A percentile compares a stretch with the other conserved stretches of the same genome.
Conservation (phyloP, 1,140 invertebrate species). For the Diorhabda carinulata region DNA sequence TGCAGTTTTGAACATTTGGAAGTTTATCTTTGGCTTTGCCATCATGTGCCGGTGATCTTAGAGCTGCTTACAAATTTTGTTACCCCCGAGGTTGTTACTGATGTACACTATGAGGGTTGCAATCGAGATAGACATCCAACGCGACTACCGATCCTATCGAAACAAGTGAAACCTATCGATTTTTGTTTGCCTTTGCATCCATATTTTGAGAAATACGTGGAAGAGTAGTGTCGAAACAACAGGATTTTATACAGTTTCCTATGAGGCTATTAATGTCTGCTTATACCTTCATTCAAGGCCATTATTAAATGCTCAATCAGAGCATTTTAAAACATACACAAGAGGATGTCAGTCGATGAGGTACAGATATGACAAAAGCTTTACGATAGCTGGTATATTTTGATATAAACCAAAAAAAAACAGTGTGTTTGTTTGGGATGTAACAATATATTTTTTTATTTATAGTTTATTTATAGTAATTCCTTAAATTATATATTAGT, state of each 20-base stretch:
- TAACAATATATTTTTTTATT: background rate
- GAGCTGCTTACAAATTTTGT: conserved; percentile 77
- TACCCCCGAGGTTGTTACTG: conserved; percentile 74
- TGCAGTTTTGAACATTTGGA: conserved; percentile 81
- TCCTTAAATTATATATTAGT: background rate
- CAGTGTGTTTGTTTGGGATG: background rate
- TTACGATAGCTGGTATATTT: conserved; percentile 35
- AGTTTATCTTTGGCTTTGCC: conserved; percentile 76
- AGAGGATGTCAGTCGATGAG: conserved; percentile 57
- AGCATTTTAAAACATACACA: conserved; percentile 90
- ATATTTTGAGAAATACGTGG: conserved; percentile 84
- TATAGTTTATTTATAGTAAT: background rate
- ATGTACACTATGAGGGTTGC: conserved; percentile 80
- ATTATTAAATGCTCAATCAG: conserved; percentile 64
- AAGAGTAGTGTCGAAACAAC: conserved; percentile 73
- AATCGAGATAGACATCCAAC: conserved; percentile 51
- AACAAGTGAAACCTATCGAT: conserved; percentile 75
- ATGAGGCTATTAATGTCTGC: conserved; percentile 77
- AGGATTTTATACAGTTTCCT: conserved; percentile 82
- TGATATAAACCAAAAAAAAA: conserved; percentile 19
- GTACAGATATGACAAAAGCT: conserved; percentile 51
- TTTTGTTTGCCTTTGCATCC: conserved; percentile 78
- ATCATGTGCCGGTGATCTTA: conserved; percentile 50
- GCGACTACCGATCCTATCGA: conserved; percentile 49
- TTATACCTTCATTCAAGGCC: conserved; percentile 64